phyloP scores from a whole-genome alignment of 2,113 vertebrate species.

The Egretta garzetta region DNA sequence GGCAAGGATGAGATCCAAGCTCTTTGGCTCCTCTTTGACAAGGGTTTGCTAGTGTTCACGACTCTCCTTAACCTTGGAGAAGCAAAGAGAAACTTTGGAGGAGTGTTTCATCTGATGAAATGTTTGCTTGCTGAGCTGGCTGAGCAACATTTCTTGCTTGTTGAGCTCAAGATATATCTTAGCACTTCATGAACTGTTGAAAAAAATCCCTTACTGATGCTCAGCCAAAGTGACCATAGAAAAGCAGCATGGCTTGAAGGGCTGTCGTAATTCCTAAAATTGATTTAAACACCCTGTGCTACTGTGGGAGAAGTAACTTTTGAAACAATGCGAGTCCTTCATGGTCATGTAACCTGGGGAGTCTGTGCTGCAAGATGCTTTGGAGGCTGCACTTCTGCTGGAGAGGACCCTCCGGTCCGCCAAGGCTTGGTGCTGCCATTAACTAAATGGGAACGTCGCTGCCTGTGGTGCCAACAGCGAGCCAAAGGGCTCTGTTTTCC shows the following conservation, averaged over 20 bases:
- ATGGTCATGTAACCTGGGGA: background rate
- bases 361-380: background rate
- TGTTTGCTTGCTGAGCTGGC: background rate
- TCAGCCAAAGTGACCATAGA: slow-evolving; percentile 4
- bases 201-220: background rate
- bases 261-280: slow-evolving; percentile 1
- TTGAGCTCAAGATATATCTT: background rate
- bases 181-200: slow-evolving; percentile 2
- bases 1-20: background rate
- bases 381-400: background rate
- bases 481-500: background rate
- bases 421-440: background rate
- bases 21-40: background rate
- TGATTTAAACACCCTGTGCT: background rate
- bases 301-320: background rate
- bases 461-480: background rate
- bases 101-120: background rate
- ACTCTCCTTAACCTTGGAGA: background rate
- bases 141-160: background rate
- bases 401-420: background rate
- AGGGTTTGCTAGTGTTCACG: background rate
- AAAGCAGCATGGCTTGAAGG: slow-evolving; percentile 2
- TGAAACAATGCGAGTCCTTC: background rate
- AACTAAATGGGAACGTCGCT: background rate
- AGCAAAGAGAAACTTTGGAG: background rate